Conservation (phyloP, 2,113 vertebrate species). For the Nematolebias whitei region DNA sequence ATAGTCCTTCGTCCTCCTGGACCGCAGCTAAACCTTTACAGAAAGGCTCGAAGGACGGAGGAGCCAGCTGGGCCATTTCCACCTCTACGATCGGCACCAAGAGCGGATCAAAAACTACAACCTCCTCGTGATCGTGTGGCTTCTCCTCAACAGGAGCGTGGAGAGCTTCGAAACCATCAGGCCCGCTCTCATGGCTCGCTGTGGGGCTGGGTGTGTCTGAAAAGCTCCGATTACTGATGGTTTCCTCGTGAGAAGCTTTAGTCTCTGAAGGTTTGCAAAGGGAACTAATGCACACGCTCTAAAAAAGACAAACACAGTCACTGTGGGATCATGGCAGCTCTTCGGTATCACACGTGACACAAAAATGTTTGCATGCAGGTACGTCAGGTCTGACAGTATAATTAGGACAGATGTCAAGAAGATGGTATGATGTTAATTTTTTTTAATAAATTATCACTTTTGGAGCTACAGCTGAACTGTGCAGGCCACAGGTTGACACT, state of each 20-base stretch:
- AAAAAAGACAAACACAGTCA: constrained; percentile 67
- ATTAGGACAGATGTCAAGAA: constrained; percentile 5
- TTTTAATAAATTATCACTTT: not conserved
- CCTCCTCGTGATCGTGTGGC: constrained; percentile 48
- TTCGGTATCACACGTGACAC: not conserved
- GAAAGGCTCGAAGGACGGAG: constrained; percentile 12
- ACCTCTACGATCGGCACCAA: constrained; percentile 58
- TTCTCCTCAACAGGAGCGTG: constrained; percentile 37
- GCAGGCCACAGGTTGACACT: too few species aligned
- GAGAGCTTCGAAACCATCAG: constrained; percentile 21
- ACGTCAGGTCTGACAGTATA: not conserved
- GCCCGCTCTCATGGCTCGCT: constrained; percentile 31
- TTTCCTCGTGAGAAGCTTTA: constrained; percentile 45
- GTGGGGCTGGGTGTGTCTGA: constrained; percentile 26
- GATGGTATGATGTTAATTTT: not conserved
- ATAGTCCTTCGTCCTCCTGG: constrained; percentile 42
- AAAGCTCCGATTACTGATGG: constrained; percentile 40
- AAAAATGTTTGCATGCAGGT: constrained; percentile 19
- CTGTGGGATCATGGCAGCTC: constrained; percentile 18
- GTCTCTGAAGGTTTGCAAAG: constrained; percentile 51
- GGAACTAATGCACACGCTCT: constrained; percentile 61
- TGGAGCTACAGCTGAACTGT: not conserved
- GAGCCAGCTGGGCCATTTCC: constrained; percentile 52
- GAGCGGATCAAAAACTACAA: constrained; percentile 53
- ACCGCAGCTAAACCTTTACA: constrained; percentile 44